phyloP scores from a whole-genome alignment of 2,113 vertebrate species.

The Ameiurus melas region DNA sequence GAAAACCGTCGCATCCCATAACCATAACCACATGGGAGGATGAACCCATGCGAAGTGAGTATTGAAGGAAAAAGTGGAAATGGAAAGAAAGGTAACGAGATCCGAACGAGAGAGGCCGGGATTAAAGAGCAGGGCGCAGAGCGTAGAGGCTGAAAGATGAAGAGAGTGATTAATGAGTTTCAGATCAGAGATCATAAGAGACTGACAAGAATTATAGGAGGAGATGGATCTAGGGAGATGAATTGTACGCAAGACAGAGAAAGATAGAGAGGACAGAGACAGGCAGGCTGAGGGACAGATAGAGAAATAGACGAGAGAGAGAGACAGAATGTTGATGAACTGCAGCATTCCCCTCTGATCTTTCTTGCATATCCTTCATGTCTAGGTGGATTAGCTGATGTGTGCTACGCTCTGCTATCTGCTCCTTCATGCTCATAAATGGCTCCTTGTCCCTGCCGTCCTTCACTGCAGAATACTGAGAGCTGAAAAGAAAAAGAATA shows the following conservation, averaged over 20 bases:
- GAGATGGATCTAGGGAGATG: not conserved
- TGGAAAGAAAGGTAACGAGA: not conserved
- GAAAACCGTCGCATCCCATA: not conserved
- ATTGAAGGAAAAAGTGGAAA: not conserved
- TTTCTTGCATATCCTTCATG: conserved; percentile 50
- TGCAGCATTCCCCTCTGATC: conserved; percentile 33
- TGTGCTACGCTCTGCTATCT: conserved; percentile 56
- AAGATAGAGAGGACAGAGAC: not conserved
- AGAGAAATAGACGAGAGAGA: conserved; percentile 5
- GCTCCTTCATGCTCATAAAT: conserved; percentile 44
- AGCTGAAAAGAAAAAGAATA: not conserved
- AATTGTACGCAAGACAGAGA: conserved; percentile 5
- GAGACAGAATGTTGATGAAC: conserved; percentile 10
- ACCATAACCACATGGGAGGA: not conserved
- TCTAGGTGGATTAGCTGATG: conserved; percentile 57
- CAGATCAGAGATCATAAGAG: conserved; percentile 28
- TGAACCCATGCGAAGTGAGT: not conserved
- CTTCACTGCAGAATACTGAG: conserved; percentile 37
- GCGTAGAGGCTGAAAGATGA: not conserved
- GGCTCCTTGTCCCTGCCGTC: conserved; percentile 24
- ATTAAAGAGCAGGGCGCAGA: conserved; percentile 15
- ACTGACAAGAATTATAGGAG: conserved; percentile 1
- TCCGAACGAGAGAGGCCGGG: not conserved
- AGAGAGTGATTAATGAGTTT: not conserved
- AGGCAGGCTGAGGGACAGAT: not conserved